A percentile compares a stretch with the other conserved stretches of the same genome.
Evolutionary conservation across 2,113 vertebrate species (phyloP).

Genomic region (Microcebus lehilahytsara): DNA sequence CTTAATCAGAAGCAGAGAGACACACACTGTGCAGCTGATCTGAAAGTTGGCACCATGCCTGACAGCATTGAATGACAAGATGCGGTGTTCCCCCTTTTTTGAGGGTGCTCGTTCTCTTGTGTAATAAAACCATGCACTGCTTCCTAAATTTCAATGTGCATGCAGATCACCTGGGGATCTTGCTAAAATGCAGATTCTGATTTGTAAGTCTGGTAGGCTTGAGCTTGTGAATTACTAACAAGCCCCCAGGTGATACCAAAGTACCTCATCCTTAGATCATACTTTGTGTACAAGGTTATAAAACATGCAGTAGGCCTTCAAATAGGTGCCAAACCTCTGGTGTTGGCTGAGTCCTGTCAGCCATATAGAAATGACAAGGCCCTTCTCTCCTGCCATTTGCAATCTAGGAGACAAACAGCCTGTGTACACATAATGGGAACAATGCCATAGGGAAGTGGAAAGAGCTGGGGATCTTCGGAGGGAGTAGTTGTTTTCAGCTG

Average conservation of each 20-base stretch:
- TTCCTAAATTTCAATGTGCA: not conserved
- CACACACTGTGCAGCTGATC: not conserved
- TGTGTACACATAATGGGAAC: not conserved
- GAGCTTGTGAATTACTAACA: not conserved
- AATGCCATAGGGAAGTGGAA: not conserved
- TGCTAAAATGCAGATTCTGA: conserved; percentile 39
- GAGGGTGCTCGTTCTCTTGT: not conserved
- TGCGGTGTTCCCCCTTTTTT: not conserved
- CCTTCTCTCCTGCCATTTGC: not conserved
- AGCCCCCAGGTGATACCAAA: not conserved
- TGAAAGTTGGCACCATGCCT: not conserved
- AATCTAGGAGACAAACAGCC: not conserved
- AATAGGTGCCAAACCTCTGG: not conserved
- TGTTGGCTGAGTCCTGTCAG: not conserved
- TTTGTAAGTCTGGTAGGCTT: not conserved
- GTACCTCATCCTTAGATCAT: not conserved
- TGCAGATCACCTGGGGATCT: not conserved
- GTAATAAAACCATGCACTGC: not conserved
- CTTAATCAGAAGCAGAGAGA: not conserved
- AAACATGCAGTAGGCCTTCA: not conserved
- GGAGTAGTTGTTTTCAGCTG: not conserved
- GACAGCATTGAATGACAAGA: not conserved
- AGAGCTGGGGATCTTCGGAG: not conserved
- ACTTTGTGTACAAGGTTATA: not conserved
- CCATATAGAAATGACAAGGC: not conserved